Conservation (phyloP, 1,140 invertebrate species). For the Apis mellifera region Amel_HAv3.1 CM009938.2:1128501-1129000, state of each 20-base stretch:
- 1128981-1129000: not conserved
- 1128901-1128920: slow-evolving; percentile 28
- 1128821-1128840: not conserved
- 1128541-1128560: slow-evolving; percentile 50
- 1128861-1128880: slow-evolving; percentile 3
- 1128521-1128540: slow-evolving; percentile 61
- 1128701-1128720: not conserved
- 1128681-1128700: too few relatives aligned
- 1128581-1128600: not conserved
- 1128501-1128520: slow-evolving; percentile 25
- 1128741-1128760: too few relatives aligned
- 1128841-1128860: slow-evolving; percentile 26
- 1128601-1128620: too few relatives aligned
- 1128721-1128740: not conserved
- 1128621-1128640: too few relatives aligned
- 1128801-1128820: not conserved
- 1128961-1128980: not conserved
- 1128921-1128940: not conserved
- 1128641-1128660: not conserved
- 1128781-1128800: slow-evolving; percentile 47
- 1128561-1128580: slow-evolving; percentile 1
- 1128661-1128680: too few relatives aligned
- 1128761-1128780: slow-evolving; percentile 10
- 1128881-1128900: slow-evolving; percentile 5
- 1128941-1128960: too few relatives aligned